Base-by-base conservation (phyloP, 2,797 vertebrate species). In the Helarctos malayanus region DNA sequence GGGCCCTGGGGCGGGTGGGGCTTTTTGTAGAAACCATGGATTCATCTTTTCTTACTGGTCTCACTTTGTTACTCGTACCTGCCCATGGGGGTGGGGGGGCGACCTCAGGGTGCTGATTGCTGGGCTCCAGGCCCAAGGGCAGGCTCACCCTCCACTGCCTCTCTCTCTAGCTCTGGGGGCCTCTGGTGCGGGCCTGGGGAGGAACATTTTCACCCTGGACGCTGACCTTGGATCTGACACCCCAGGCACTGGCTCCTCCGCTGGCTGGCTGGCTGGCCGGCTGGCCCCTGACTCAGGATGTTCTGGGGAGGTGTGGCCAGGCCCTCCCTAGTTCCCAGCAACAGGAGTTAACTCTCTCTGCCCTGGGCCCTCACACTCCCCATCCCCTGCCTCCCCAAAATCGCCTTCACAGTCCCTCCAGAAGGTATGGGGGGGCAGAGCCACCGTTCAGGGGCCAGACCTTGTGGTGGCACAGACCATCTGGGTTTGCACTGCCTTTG, bases 71-170 rank as follows among this genome's bases (percentile, higher is more conserved):
- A 49, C 59, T 38, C 11, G 13, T 63, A 1, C 27, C 15, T 63
- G 45, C 18, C 56, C 86, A 10, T 23, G 0, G 11, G 41, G 79
- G 49, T 35, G 88, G 61, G 32, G 15, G 41, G 57, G 25, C 11
- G 52, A 52, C 27, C 73, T 69, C 65, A 25, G 92, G 63, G 57
- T 2, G 2, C 69, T 11, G 69, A 63, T 76, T 68, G 38, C 84
- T 13, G 45, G 52, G 68, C 54, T 85, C 12, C 29, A 59, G 84
- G 11, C 54, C 83, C 2, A 0, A 1, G 45, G 52, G 18, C 38
- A 8, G 9, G 78, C 47, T 5, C 8, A 5, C 9, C 7, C 13
- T 38, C 29, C 3, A 0, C 1, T 41, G n/a, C 5, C 35, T n/a
- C 69, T 61, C 54, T 23, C 56, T 47, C 41, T 59, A 75, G 23